phyloP scores from a whole-genome alignment of 1,140 invertebrate genomes.

The Archivesica marissinica region DNA sequence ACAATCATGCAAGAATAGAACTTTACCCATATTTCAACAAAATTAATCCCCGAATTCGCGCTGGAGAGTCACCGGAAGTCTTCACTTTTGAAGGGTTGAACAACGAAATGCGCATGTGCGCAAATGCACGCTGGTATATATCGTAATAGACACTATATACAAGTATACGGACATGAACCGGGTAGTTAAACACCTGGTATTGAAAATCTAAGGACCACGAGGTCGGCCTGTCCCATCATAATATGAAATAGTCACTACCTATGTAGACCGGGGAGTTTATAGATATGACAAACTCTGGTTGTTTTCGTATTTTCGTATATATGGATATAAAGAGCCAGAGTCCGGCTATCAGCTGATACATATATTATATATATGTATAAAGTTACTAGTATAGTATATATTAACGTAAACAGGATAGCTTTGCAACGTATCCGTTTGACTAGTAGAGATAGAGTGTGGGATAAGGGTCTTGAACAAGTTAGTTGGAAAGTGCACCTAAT shows the following conservation, averaged over 20 bases:
- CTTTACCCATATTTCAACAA: not conserved
- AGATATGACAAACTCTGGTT: not conserved
- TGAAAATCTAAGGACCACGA: not conserved
- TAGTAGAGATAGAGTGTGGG: too few species aligned
- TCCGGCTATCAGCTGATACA: too few species aligned
- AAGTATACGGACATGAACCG: not conserved
- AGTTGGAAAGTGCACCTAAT: too few species aligned
- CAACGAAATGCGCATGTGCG: not conserved
- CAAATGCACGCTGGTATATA: not conserved
- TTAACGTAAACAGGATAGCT: too few species aligned
- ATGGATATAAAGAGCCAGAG: too few species aligned
- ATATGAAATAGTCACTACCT: not conserved
- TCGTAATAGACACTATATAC: not conserved
- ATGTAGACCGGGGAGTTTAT: not conserved
- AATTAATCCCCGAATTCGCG: not conserved
- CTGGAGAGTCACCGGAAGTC: not conserved
- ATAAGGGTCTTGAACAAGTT: too few species aligned
- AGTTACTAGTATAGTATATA: too few species aligned
- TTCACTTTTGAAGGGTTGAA: not conserved
- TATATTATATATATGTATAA: too few species aligned
- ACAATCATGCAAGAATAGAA: not conserved
- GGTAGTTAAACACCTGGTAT: not conserved
- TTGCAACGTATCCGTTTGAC: too few species aligned
- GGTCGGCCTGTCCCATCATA: not conserved
- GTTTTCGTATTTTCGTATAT: too few species aligned